phyloP scores from a whole-genome alignment of 2,888 invertebrate genomes.

The Tetanocera ferruginea region DNA sequence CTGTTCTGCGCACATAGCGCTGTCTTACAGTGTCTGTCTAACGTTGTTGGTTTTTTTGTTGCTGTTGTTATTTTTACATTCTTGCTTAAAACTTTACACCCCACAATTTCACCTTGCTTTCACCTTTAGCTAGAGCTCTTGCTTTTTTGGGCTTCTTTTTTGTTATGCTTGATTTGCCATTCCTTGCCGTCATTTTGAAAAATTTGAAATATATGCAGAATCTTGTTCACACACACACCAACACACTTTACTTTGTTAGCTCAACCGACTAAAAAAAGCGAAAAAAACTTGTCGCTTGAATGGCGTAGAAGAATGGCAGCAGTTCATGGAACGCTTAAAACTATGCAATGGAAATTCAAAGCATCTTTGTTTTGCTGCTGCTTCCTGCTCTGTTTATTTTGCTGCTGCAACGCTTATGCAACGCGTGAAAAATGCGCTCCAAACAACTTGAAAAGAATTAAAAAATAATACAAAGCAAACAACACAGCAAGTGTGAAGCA shows the following conservation, averaged over 20 bases:
- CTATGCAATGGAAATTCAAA: not conserved
- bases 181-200: not conserved
- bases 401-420: too few relatives aligned
- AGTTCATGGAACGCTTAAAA: constrained; percentile 7
- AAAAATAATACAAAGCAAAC: too few relatives aligned
- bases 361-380: too few relatives aligned
- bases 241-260: too few relatives aligned
- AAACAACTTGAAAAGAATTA: too few relatives aligned
- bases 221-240: not conserved
- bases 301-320: not conserved
- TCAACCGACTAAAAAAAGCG: too few relatives aligned
- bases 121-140: not conserved
- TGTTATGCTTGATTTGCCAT: not conserved
- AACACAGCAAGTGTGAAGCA: too few relatives aligned
- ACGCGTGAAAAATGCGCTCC: too few relatives aligned
- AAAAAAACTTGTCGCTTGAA: too few relatives aligned
- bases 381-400: too few relatives aligned
- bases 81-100: not conserved
- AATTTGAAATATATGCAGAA: constrained; percentile 11
- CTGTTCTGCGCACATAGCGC: too few relatives aligned
- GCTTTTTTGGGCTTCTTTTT: not conserved
- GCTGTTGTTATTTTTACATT: not conserved
- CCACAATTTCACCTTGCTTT: not conserved
- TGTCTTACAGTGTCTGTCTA: not conserved
- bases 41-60: constrained; percentile 11